Percentiles rank a stretch among this genome's conserved stretches.
phyloP scores from a whole-genome alignment of 2,888 invertebrate genomes.

The Ophion ventricosus region DNA sequence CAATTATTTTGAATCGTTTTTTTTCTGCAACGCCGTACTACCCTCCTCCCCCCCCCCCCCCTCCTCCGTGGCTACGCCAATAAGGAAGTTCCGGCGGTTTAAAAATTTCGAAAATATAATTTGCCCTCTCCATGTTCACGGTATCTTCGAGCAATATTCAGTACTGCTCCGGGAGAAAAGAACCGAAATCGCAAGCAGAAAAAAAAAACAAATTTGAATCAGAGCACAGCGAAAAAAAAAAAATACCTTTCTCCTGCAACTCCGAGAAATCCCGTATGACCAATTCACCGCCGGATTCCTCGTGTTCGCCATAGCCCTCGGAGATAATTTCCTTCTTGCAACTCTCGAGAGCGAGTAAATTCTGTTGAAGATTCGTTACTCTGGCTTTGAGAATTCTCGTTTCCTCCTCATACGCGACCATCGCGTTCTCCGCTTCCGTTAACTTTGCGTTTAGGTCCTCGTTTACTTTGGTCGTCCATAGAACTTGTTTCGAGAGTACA shows the following conservation, averaged over 20 bases:
- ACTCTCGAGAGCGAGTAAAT: constrained; percentile 82
- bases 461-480: constrained; percentile 73
- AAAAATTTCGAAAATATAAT: too few relatives aligned
- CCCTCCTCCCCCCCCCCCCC: too few relatives aligned
- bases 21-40: too few relatives aligned
- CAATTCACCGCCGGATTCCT: constrained; percentile 74
- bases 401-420: constrained; percentile 83
- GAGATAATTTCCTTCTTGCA: constrained; percentile 84
- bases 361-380: constrained; percentile 85
- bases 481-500: constrained; percentile 70
- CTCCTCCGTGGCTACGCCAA: too few relatives aligned
- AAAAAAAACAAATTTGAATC: background rate
- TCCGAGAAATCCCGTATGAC: constrained; percentile 77
- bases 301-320: constrained; percentile 84
- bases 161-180: background rate
- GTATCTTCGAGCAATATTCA: too few relatives aligned
- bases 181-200: background rate
- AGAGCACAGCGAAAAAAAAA: background rate
- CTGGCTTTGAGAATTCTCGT: constrained; percentile 85
- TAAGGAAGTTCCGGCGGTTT: too few relatives aligned
- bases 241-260: constrained; percentile 80
- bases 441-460: constrained; percentile 84
- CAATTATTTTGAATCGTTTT: too few relatives aligned
- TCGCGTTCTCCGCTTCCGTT: constrained; percentile 85
- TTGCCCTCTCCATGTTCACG: too few relatives aligned